Evolutionary conservation across 2,113 vertebrate species (phyloP), one percentile per base, ranked within the genome.

Genomic region (Callaeas wilsoni): DNA sequence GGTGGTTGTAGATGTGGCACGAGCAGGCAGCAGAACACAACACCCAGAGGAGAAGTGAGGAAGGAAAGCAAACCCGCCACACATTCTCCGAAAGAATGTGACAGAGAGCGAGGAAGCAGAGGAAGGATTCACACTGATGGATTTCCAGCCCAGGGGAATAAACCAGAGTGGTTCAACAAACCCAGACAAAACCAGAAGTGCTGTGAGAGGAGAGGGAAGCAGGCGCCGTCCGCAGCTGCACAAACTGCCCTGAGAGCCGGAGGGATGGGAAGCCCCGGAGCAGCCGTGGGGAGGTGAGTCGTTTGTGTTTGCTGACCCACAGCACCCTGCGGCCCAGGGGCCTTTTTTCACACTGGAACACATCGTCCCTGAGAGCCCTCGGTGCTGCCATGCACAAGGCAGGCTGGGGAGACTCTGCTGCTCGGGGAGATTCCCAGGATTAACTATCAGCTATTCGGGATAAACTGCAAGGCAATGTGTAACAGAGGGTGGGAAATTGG

Each of bases 31-130:
- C 81, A 89, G 89, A 94, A 92, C 71, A 71, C 39, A 46, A 52
- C 65, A 86, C 93, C 84, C 86, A 71, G 52, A 94, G 80, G 49
- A 85, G 68, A 95, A 92, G 60, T 56, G 77, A 33, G 42, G n/a
- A 87, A 68, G 50, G 73, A 60, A 17, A 89, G 42, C 81, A 93
- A 89, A 81, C 64, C 77, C 19, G 7, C 42, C 56, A 49, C 39
- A 42, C 29, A 0, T 47, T 52, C 77, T 81, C 56, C 2, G 1
- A 87, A 70, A 87, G 92, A 80, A 65, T 5, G 35, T 2, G 6
- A 69, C 64, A 53, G 49, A 84, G 56, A 92, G 80, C 80, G 27
- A 81, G 83, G 84, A 64, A 83, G 20, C 67, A 60, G 55, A 73
- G 63, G 71, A 63, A 81, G 32, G 68, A 71, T 81, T 63, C 42